phyloP scores from a whole-genome alignment of 2,113 vertebrate genomes.

The Peromyscus polionotus region DNA sequence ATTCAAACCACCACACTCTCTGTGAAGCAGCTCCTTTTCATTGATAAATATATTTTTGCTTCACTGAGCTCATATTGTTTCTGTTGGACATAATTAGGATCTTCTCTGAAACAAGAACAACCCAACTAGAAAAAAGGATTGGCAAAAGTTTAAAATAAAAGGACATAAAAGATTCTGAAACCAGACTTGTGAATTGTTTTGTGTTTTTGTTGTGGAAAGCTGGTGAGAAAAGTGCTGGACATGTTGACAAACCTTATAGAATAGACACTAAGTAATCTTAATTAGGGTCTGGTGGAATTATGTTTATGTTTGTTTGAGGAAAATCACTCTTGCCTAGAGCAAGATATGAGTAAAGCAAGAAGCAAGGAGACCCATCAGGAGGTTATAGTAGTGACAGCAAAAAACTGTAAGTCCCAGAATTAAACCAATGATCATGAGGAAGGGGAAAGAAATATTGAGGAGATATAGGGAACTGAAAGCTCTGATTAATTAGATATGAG shows the following conservation, averaged over 20 bases:
- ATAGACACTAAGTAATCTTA: not conserved
- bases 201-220: not conserved
- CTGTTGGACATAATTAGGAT: not conserved
- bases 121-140: not conserved
- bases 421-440: not conserved
- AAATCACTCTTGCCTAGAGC: not conserved
- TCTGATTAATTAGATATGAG: not conserved
- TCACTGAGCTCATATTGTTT: not conserved
- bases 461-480: not conserved
- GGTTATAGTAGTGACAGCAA: not conserved
- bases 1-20: not conserved
- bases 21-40: not conserved
- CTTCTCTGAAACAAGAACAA: not conserved
- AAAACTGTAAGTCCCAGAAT: not conserved
- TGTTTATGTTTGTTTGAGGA: not conserved
- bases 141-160: slow-evolving; percentile 5
- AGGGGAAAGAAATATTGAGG: not conserved
- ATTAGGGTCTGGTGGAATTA: not conserved
- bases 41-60: not conserved
- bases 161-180: not conserved
- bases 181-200: not conserved
- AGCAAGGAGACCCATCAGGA: not conserved
- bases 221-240: not conserved
- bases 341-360: not conserved
- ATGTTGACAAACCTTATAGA: not conserved